A percentile compares a stretch with the other conserved stretches of the same genome.
Evolutionary conservation across 2,113 vertebrate species (phyloP).

Genomic region (Myotis lucifugus): DNA sequence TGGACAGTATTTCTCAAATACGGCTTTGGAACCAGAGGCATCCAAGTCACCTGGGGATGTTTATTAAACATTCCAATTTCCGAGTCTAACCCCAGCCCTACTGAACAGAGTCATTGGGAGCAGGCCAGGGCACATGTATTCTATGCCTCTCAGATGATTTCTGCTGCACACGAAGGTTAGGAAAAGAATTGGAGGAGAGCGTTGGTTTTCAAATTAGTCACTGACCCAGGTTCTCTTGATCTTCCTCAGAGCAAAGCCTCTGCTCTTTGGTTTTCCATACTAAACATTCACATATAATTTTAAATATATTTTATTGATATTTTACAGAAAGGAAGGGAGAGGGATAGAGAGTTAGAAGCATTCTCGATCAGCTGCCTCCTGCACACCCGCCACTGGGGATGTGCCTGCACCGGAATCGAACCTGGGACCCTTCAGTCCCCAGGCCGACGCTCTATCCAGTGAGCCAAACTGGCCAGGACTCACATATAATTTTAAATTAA

Average conservation of each 20-base stretch:
- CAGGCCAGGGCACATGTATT: neutral
- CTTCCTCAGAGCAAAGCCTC: neutral
- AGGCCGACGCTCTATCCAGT: too few relatives aligned
- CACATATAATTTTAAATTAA: neutral
- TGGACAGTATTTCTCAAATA: neutral
- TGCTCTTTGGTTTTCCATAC: neutral
- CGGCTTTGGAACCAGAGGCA: neutral
- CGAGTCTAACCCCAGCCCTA: neutral
- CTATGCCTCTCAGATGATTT: neutral
- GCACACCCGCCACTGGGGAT: too few relatives aligned
- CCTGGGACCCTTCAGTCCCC: too few relatives aligned
- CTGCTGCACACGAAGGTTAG: neutral
- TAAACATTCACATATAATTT: neutral
- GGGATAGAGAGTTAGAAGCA: too few relatives aligned
- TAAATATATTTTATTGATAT: neutral
- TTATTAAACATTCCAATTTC: neutral
- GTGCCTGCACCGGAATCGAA: too few relatives aligned
- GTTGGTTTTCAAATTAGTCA: neutral
- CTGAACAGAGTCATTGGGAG: neutral
- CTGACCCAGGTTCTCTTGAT: neutral
- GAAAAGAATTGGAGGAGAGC: neutral
- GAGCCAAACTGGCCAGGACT: too few relatives aligned
- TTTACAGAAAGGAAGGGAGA: too few relatives aligned
- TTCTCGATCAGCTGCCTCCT: too few relatives aligned
- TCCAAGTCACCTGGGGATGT: neutral